phyloP scores from a whole-genome alignment of 2,113 vertebrate genomes.

The Hippocampus guttulatus region DNA sequence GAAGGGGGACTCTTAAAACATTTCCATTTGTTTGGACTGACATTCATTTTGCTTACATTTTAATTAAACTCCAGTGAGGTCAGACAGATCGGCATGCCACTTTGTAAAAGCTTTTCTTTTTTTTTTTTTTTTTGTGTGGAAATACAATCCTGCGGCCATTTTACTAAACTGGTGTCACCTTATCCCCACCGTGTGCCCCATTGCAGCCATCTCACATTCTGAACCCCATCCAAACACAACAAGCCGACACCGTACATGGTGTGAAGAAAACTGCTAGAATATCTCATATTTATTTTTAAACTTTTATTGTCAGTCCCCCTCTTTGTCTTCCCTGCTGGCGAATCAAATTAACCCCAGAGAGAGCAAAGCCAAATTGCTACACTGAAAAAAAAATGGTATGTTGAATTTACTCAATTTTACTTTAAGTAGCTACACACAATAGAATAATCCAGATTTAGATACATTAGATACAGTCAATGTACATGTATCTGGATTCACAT shows the following conservation, averaged over 20 bases:
- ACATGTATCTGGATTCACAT: too few species aligned
- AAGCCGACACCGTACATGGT: constrained; percentile 37
- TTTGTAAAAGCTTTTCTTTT: constrained; percentile 43
- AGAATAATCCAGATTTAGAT: too few species aligned
- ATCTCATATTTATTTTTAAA: constrained; percentile 23
- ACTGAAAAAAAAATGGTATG: background rate
- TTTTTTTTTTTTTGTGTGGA: constrained; percentile 31
- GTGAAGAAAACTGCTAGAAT: constrained; percentile 37
- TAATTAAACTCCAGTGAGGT: constrained; percentile 53
- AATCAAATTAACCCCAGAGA: constrained; percentile 51
- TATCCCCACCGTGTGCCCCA: constrained; percentile 31
- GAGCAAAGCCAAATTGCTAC: constrained; percentile 23
- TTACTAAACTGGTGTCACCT: constrained; percentile 32
- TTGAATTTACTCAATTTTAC: too few species aligned
- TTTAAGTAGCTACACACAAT: too few species aligned
- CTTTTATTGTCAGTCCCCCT: constrained; percentile 21
- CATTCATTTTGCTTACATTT: constrained; percentile 31
- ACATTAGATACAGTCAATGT: too few species aligned
- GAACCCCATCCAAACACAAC: constrained; percentile 61
- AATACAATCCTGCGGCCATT: constrained; percentile 47
- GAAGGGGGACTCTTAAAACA: constrained; percentile 11
- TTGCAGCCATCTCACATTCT: constrained; percentile 34
- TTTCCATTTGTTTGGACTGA: constrained; percentile 48
- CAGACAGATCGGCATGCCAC: constrained; percentile 30
- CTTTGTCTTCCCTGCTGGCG: constrained; percentile 29